Percentiles rank a stretch among this genome's conserved stretches.
Evolutionary conservation across 2,888 invertebrate species (phyloP).

Genomic region (Listrodromus nycthemerus): DNA sequence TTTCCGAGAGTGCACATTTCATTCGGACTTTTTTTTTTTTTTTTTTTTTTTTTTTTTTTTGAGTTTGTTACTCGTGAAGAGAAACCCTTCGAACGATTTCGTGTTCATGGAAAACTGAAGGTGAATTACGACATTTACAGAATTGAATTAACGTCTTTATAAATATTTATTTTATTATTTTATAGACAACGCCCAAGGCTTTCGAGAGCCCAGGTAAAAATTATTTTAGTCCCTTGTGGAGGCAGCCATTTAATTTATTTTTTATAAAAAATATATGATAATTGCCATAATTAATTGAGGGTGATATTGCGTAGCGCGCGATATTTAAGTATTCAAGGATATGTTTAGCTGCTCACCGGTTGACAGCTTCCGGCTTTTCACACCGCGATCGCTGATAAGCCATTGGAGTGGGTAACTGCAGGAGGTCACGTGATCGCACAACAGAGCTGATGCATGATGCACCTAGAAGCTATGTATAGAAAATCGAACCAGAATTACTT

Average conservation of each 20-base stretch:
- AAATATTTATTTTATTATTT: not conserved
- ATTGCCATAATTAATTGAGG: not conserved
- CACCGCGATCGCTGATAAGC: not conserved
- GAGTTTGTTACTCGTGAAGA: too few relatives aligned
- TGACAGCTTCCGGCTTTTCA: not conserved
- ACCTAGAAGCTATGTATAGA: not conserved
- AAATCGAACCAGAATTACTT: not conserved
- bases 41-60: not conserved
- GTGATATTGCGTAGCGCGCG: not conserved
- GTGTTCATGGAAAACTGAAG: too few relatives aligned
- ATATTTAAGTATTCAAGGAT: slow-evolving; percentile 1
- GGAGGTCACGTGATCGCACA: not conserved
- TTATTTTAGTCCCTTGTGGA: not conserved
- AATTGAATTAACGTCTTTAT: too few relatives aligned
- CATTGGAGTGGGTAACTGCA: not conserved
- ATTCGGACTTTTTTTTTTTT: not conserved
- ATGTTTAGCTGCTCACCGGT: not conserved
- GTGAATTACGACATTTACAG: too few relatives aligned
- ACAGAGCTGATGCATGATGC: not conserved
- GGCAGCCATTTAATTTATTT: not conserved
- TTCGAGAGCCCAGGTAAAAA: not conserved
- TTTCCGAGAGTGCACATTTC: not conserved
- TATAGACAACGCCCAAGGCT: not conserved
- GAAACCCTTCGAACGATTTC: too few relatives aligned
- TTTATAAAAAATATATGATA: not conserved